Evolutionary conservation across 1,140 invertebrate genomes (phyloP).

Genomic region (Aleiodes sp.): DNA sequence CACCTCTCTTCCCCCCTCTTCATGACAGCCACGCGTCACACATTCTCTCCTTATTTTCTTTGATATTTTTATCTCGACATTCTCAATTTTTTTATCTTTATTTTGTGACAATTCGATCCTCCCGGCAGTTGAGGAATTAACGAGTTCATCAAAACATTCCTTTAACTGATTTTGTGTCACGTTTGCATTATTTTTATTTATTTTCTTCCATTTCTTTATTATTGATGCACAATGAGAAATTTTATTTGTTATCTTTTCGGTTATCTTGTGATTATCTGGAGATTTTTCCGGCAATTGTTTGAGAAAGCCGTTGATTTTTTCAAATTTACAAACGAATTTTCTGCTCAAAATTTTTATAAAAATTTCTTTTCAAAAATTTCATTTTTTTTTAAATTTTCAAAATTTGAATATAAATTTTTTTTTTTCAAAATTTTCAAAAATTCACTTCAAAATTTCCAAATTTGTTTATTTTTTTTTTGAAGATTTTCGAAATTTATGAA

Average conservation of each 20-base stretch:
- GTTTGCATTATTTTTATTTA: background rate
- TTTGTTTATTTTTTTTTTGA: too few species aligned
- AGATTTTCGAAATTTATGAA: too few species aligned
- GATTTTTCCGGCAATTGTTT: too few species aligned
- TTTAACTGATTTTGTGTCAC: background rate
- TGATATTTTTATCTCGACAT: background rate
- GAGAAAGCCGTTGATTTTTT: too few species aligned
- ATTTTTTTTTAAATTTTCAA: background rate
- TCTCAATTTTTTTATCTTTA: background rate
- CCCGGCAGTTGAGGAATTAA: background rate
- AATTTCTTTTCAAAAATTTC: background rate
- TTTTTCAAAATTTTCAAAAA: too few species aligned
- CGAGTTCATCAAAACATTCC: slow-evolving; percentile 15
- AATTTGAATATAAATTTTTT: too few species aligned
- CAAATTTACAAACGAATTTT: too few species aligned
- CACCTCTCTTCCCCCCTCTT: background rate
- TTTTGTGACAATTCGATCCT: background rate
- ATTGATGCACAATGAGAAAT: too few species aligned
- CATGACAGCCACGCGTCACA: slow-evolving; percentile 5
- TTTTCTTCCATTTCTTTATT: too few species aligned
- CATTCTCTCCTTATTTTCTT: background rate
- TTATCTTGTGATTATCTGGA: background rate
- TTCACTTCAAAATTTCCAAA: too few species aligned
- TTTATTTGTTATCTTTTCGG: background rate
- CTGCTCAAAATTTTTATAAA: background rate